A percentile compares a stretch with the other conserved stretches of the same genome.
Conservation (phyloP, 1,140 invertebrate species). For the Cepaea nemoralis region DNA sequence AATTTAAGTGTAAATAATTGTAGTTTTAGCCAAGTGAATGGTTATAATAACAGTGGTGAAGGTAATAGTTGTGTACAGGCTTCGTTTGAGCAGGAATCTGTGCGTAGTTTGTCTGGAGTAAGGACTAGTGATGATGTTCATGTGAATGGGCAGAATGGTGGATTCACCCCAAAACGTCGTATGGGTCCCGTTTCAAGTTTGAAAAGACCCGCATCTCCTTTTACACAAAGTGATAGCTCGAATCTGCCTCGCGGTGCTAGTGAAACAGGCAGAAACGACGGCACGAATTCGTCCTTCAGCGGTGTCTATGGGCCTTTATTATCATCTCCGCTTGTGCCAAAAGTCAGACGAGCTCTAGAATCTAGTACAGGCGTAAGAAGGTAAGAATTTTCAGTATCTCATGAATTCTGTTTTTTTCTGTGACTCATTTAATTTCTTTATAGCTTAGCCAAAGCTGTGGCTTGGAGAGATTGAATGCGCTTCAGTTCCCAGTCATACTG, state of each 20-base stretch:
- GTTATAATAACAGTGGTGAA: not conserved
- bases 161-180: not conserved
- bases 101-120: not conserved
- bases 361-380: conserved; percentile 20
- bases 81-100: not conserved
- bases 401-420: too few species aligned
- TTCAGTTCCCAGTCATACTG: too few species aligned
- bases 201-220: not conserved
- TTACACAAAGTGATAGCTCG: not conserved
- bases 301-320: conserved; percentile 28
- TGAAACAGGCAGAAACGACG: not conserved
- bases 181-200: too few species aligned
- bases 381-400: too few species aligned
- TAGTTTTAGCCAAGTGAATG: not conserved
- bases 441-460: too few species aligned
- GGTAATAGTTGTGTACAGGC: not conserved
- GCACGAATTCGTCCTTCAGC: conserved; percentile 17
- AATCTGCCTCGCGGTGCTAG: not conserved
- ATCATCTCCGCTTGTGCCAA: conserved; percentile 22
- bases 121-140: not conserved
- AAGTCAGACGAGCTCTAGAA: conserved; percentile 25
- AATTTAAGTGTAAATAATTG: not conserved
- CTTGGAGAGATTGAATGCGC: too few species aligned
- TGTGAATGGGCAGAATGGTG: not conserved
- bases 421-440: too few species aligned